Conservation (phyloP, 2,113 vertebrate genomes). For the Carassius auratus region DNA sequence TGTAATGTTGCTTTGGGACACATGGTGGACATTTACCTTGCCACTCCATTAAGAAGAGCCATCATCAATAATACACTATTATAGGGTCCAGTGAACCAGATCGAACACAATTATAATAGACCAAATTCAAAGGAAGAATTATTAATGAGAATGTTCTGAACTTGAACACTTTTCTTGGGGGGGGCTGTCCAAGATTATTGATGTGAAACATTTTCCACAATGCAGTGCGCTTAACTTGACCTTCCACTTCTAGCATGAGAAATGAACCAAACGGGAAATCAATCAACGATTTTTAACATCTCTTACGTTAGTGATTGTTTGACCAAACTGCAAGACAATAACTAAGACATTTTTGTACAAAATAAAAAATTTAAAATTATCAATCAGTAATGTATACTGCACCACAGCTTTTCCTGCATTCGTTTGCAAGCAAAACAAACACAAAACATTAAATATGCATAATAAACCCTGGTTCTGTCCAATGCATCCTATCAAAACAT, state of each 20-base stretch:
- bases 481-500: not conserved
- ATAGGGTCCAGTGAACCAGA: not conserved
- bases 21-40: not conserved
- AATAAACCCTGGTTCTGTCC: not conserved
- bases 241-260: not conserved
- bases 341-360: not conserved
- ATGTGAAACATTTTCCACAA: not conserved
- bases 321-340: not conserved
- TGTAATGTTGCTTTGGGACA: not conserved
- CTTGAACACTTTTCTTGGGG: not conserved
- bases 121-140: not conserved
- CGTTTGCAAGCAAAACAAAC: not conserved
- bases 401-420: not conserved
- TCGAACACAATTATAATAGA: not conserved
- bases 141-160: conserved; percentile 5
- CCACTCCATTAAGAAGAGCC: conserved; percentile 6
- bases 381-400: not conserved
- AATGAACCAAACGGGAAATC: not conserved
- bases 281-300: not conserved
- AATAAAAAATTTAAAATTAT: not conserved
- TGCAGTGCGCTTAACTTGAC: not conserved
- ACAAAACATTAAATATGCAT: not conserved
- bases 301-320: not conserved
- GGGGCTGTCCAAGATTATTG: not conserved
- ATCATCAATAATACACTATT: conserved; percentile 21